Evolutionary conservation across 2,113 vertebrate genomes (phyloP).

Genomic region (Pygathrix nemaeus): DNA sequence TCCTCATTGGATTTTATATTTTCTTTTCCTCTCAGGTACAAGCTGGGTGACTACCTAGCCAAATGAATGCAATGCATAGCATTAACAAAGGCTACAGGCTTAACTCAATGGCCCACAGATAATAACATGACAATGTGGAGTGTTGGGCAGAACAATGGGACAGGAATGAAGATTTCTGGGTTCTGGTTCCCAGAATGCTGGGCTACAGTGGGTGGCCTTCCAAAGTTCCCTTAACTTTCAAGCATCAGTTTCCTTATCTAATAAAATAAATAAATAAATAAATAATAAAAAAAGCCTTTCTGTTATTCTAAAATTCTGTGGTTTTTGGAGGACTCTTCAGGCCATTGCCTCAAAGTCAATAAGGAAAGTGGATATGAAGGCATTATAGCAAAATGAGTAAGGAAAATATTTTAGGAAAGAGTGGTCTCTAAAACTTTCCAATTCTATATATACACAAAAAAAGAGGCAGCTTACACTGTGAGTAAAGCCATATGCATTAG

Average conservation of each 20-base stretch:
- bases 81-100: neutral
- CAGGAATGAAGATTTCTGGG: neutral
- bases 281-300: neutral
- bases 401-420: neutral
- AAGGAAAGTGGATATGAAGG: conserved; percentile 2
- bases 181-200: neutral
- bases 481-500: neutral
- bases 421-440: neutral
- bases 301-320: neutral
- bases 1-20: neutral
- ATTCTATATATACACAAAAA: neutral
- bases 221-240: neutral
- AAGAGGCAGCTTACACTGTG: neutral
- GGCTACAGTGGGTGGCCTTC: neutral
- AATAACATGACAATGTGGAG: neutral
- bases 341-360: neutral
- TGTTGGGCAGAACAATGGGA: neutral
- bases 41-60: neutral
- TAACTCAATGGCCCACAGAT: neutral
- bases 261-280: neutral
- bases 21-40: neutral
- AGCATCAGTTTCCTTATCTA: neutral
- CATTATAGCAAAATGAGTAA: neutral
- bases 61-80: neutral
- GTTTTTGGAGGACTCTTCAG: neutral